Conservation (phyloP, 2,113 vertebrate species). For the Baryphthengus martii region DNA sequence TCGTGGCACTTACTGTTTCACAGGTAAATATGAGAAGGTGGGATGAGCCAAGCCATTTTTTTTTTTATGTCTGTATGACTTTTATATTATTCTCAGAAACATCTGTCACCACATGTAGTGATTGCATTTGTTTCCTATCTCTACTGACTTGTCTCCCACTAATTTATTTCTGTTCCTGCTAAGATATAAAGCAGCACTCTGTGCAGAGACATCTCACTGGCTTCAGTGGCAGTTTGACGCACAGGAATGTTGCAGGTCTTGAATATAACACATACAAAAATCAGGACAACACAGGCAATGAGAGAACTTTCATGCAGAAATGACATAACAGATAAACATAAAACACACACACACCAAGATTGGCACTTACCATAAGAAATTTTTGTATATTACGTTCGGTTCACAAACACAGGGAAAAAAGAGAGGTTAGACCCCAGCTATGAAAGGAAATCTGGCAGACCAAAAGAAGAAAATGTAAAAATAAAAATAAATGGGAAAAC, state of each 20-base stretch:
- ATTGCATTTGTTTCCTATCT: background rate
- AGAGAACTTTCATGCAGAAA: background rate
- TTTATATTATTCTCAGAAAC: background rate
- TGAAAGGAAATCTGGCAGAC: background rate
- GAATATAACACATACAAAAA: background rate
- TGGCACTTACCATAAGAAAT: background rate
- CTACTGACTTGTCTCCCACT: background rate
- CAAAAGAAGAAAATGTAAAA: background rate
- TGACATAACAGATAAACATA: background rate
- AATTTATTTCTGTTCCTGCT: background rate
- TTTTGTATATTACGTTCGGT: background rate
- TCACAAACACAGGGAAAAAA: background rate
- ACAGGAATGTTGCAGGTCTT: background rate
- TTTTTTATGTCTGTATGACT: background rate
- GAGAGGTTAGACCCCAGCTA: background rate
- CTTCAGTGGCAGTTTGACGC: background rate
- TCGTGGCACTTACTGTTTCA: background rate
- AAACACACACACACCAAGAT: background rate
- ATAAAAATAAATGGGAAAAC: background rate
- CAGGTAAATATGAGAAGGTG: background rate
- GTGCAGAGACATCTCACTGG: background rate
- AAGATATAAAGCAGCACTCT: background rate
- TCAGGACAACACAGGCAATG: background rate
- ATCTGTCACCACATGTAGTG: background rate
- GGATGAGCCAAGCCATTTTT: background rate